These are phyloP conservation scores for Folsomia manolachei DNA, from an alignment of 2,888 invertebrate genomes.

Conservation along the genomic window DNA sequence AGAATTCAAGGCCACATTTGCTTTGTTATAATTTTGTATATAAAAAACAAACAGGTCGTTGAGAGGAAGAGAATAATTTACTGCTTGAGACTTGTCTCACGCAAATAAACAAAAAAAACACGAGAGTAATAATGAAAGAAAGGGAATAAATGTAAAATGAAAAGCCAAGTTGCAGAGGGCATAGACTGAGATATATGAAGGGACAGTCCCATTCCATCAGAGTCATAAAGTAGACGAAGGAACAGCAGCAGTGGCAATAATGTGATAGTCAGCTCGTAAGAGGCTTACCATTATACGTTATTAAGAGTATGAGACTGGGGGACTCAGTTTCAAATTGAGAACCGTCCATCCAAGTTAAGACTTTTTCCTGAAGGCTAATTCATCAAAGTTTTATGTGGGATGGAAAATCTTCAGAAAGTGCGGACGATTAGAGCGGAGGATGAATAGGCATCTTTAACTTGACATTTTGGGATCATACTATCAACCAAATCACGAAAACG, in stretches of 20 bases:
- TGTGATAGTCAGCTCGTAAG: neutral
- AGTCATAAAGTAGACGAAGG: too few relatives aligned
- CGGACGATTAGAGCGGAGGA: conserved; percentile 8
- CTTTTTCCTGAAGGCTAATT: conserved; percentile 26
- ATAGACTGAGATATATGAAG: too few relatives aligned
- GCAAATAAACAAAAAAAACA: too few relatives aligned
- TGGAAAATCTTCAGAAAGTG: conserved; percentile 18
- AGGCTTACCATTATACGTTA: conserved; percentile 11
- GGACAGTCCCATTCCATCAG: too few relatives aligned
- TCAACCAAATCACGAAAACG: neutral
- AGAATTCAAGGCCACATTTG: too few relatives aligned
- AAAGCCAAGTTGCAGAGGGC: too few relatives aligned
- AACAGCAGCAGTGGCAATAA: neutral
- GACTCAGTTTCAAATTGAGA: conserved; percentile 30
- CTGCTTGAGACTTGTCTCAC: too few relatives aligned
- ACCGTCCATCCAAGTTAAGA: conserved; percentile 13
- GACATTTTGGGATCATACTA: conserved; percentile 17
- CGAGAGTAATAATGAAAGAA: too few relatives aligned
- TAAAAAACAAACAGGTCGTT: too few relatives aligned
- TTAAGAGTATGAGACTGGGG: conserved; percentile 16
- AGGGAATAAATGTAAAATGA: too few relatives aligned
- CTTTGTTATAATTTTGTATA: too few relatives aligned
- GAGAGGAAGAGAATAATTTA: too few relatives aligned
- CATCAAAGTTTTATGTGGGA: conserved; percentile 28
- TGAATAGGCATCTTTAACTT: conserved; percentile 17